Conservation (phyloP, 2,797 vertebrate species). For the Protonibea diacanthus region DNA sequence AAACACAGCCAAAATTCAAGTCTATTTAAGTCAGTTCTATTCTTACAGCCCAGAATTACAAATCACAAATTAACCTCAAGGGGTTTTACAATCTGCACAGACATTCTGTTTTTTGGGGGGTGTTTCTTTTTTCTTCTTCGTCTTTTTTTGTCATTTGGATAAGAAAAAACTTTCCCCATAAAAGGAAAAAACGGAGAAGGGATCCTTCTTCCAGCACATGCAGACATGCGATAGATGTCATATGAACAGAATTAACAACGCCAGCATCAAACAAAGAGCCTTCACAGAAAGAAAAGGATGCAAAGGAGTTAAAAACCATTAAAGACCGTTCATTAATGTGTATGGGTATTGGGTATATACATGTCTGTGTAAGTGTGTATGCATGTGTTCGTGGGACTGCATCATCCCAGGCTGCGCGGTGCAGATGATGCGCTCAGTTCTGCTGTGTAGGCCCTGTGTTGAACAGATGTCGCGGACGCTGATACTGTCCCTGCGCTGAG, state of each 20-base stretch:
- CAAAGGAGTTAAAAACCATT: neutral
- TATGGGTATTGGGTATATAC: neutral
- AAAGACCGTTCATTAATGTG: neutral
- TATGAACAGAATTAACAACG: neutral
- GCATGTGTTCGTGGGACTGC: conserved; percentile 8
- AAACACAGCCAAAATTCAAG: neutral
- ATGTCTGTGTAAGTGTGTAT: conserved; percentile 19
- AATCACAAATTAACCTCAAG: neutral
- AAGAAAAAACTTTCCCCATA: neutral
- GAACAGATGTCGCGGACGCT: conserved; percentile 82
- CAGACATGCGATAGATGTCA: neutral
- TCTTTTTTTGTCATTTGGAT: neutral
- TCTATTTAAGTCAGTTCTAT: neutral
- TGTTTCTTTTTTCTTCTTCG: neutral
- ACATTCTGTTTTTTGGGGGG: neutral
- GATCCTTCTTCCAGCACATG: neutral
- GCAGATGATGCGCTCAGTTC: conserved; percentile 72
- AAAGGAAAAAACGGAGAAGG: neutral
- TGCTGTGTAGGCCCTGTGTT: conserved; percentile 74
- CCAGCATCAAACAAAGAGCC: neutral
- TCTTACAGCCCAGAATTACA: neutral
- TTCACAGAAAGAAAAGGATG: neutral
- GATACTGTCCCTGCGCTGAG: conserved; percentile 79
- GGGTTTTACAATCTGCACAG: neutral
- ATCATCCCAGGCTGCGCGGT: conserved; percentile 56